phyloP scores from a whole-genome alignment of 2,113 vertebrate species.

The Cinclus mexicanus region DNA sequence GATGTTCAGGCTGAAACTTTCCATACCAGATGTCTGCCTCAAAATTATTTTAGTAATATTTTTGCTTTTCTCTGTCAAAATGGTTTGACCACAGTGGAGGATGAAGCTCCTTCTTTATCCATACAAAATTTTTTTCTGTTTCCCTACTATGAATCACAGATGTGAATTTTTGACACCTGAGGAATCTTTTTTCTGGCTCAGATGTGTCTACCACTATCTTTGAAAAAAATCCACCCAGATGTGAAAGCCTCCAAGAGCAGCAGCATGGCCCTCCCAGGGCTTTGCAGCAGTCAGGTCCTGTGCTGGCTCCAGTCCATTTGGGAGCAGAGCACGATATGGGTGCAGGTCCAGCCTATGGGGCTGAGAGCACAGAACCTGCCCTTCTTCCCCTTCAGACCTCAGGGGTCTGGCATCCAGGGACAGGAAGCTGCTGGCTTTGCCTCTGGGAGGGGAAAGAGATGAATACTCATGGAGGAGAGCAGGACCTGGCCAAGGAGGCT shows the following conservation, averaged over 20 bases:
- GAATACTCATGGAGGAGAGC: neutral
- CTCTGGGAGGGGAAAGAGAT: neutral
- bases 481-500: neutral
- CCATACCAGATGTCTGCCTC: neutral
- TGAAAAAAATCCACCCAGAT: neutral
- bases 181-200: neutral
- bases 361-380: neutral
- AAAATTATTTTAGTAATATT: neutral
- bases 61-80: neutral
- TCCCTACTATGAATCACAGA: neutral
- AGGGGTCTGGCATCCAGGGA: neutral
- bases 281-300: neutral
- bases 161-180: neutral
- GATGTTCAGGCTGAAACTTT: neutral
- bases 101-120: neutral
- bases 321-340: neutral
- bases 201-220: neutral
- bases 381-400: neutral
- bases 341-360: neutral
- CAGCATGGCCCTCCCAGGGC: neutral
- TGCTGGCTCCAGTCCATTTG: neutral
- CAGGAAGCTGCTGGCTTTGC: neutral
- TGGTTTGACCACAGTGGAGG: neutral
- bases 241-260: neutral
- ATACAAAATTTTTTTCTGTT: neutral